These are phyloP conservation scores for Aulostomus chinensis DNA, from an alignment of 2,797 vertebrate genomes.

Conservation along the genomic window DNA sequence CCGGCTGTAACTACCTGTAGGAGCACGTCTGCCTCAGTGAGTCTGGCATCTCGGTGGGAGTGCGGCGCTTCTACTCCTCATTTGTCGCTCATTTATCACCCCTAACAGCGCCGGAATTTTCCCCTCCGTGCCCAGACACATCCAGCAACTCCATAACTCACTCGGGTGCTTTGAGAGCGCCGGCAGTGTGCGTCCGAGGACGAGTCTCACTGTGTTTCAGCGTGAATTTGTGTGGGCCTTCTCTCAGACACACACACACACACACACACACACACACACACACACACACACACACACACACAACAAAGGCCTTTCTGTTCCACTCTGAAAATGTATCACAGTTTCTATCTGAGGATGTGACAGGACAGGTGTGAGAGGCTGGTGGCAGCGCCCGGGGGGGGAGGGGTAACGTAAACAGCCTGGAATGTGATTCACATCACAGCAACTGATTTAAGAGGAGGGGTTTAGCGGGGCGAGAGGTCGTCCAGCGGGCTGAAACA, in stretches of 20 bases:
- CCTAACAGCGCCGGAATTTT: slow-evolving; percentile 55
- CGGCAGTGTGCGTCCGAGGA: slow-evolving; percentile 17
- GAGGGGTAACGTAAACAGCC: slow-evolving; percentile 71
- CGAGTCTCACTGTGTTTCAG: slow-evolving; percentile 25
- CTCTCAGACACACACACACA: slow-evolving; percentile 29
- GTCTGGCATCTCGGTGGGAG: slow-evolving; percentile 32
- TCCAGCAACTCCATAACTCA: slow-evolving; percentile 70
- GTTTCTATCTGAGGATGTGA: slow-evolving; percentile 62
- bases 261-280: slow-evolving; percentile 32
- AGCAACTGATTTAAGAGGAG: slow-evolving; percentile 63
- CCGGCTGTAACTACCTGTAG: not conserved
- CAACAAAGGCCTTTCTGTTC: slow-evolving; percentile 71
- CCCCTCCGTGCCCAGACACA: slow-evolving; percentile 67
- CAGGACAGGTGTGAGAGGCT: slow-evolving; percentile 76
- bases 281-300: slow-evolving; percentile 13
- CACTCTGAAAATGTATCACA: slow-evolving; percentile 60
- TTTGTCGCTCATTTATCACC: slow-evolving; percentile 69
- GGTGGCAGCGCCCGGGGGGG: slow-evolving; percentile 48
- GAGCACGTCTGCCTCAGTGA: not conserved
- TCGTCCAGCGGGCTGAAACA: slow-evolving; percentile 47
- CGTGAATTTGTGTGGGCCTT: slow-evolving; percentile 53
- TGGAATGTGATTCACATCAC: slow-evolving; percentile 75
- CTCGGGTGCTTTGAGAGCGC: slow-evolving; percentile 56
- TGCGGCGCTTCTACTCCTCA: slow-evolving; percentile 37
- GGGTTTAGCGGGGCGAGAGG: slow-evolving; percentile 43